Conservation (phyloP, 1,140 invertebrate species). For the Drosophila pectinifera region DNA sequence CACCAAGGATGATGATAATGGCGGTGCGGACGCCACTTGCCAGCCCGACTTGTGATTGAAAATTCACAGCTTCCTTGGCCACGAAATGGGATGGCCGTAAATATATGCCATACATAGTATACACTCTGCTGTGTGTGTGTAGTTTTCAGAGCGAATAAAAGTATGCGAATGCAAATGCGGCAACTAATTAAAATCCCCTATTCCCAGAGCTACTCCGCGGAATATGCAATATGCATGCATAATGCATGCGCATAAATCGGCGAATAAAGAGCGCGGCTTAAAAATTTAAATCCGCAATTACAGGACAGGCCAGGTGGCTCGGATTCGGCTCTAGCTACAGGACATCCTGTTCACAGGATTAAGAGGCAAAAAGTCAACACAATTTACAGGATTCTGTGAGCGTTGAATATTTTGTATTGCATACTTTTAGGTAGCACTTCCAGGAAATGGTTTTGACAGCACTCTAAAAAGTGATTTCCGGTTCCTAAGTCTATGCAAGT, state of each 20-base stretch:
- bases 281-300: constrained; percentile 77
- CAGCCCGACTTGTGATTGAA: constrained; percentile 40
- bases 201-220: constrained; percentile 7
- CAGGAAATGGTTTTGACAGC: no score
- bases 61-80: constrained; percentile 1
- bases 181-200: constrained; percentile 63
- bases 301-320: constrained; percentile 17
- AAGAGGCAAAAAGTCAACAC: no score
- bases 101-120: background rate
- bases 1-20: background rate
- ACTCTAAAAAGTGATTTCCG: no score
- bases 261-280: constrained; percentile 67
- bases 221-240: constrained; percentile 58
- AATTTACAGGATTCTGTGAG: no score
- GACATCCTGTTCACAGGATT: no score
- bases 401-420: no score
- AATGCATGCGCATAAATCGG: constrained; percentile 76
- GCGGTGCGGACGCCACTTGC: background rate
- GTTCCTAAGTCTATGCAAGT: no score
- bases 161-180: constrained; percentile 54
- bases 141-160: background rate
- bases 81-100: no score
- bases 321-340: no score
- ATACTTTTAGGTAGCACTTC: no score
- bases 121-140: background rate